Base-by-base conservation (phyloP, 2,888 invertebrate species). In the Nudaria mundana region DNA sequence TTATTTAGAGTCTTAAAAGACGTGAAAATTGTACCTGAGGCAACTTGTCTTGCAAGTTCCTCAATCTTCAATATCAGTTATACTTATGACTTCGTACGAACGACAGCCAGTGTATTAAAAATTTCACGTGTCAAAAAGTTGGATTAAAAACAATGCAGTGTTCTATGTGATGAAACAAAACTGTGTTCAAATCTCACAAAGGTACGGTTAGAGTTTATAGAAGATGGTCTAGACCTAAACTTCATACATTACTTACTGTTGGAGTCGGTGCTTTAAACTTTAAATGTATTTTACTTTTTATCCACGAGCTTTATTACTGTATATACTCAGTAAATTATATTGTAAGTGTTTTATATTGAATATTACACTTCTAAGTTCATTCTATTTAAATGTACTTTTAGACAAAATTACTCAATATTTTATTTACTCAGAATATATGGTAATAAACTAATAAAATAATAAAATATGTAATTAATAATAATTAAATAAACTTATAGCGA, bases 21-120 rank as follows among this genome's bases (percentile, higher is more conserved):
- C 76, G 75, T 81, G 78, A 79, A 83, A 83, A 79, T 74, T 63
- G 63, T 83, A 83, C 81, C 83, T 80, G 79, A 62, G 76, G 65
- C 67, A 55, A 69, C 61, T 63, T 70, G 73, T 63, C 70, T 70
- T 65, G 63, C 67, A 63, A 63, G 63, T 62, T 61, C 64, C 63
- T 49, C 37, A 62, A 62, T 50, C 53, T 55, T 76, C 71, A n/a
- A n/a, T n/a, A n/a, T n/a, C n/a, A 84, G 85, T 86, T 64, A 73
- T 77, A 71, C 68, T 64, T 70, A 74, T 72, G 76, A 63, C 68
- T 69, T 53, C 49, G 57, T 64, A 52, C 44, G 58, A 66, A 71
- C 64, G 58, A 37, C 37, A 42, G 32, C 48, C 40, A 49, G 53
- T 54, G 51, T 45, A 13, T 35, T n/a, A n/a, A n/a, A n/a, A n/a